Evolutionary conservation across 2,797 vertebrate genomes (phyloP), one percentile per base, ranked within the genome.

Genomic region (Gadopsis marmoratus): DNA sequence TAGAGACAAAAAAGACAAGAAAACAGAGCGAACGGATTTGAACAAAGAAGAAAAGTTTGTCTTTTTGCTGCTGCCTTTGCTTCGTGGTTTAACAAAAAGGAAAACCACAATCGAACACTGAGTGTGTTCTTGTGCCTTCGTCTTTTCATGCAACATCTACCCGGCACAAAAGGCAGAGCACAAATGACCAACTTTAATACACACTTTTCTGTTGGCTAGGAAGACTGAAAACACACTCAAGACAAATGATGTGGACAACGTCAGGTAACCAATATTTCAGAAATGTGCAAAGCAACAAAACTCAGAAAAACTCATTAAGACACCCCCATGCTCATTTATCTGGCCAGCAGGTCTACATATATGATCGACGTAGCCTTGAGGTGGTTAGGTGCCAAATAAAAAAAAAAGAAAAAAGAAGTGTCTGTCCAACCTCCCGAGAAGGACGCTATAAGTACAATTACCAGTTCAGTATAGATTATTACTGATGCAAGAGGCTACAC

Each of bases 141-240:
- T 45, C 51, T 73, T 67, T 59, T 56, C 21, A 68, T 65, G 47
- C 51, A 31, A 78, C 53, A 68, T 61, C 41, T 43, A 69, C 5
- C 0, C 1, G 23, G 62, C 63, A 68, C 29, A 73, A 75, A 79
- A 82, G 68, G 19, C 47, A 61, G 48, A 61, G 64, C 62, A 68
- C 35, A 73, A 73, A 81, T 79, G 68, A 82, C 68, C 68, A 86
- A 79, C 70, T 82, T 51, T 37, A 35, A 48, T 50, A 60, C 48
- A 76, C 50, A 41, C 16, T 37, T 58, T 50, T 78, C 31, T 60
- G 23, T 6, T 29, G 13, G 47, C 39, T 17, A 47, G 41, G 39
- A 69, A 63, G 50, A 80, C 0, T 70, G 41, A 39, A 64, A 55
- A 60, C 26, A 74, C 37, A 51, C 65, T 35, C 7, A 26, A 43